These are phyloP conservation scores for Phylloscopus whistleri DNA, from an alignment of 2,113 vertebrate species.

Conservation along the genomic window DNA sequence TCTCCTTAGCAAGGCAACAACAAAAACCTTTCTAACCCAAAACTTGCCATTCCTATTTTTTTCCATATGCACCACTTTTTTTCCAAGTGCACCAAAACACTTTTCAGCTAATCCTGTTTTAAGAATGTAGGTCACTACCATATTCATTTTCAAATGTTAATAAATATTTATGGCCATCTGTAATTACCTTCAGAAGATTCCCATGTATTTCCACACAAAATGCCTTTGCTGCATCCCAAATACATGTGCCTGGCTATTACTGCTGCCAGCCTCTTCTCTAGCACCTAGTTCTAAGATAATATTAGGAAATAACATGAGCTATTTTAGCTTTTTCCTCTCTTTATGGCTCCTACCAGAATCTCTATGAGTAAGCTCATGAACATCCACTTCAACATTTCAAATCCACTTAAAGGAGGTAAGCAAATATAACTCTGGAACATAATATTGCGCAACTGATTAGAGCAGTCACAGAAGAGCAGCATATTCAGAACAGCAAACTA, in stretches of 20 bases:
- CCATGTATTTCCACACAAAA: neutral
- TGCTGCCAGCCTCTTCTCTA: neutral
- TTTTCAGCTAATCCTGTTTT: neutral
- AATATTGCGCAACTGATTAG: neutral
- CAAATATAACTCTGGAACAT: neutral
- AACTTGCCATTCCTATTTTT: neutral
- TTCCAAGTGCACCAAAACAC: neutral
- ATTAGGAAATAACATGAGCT: neutral
- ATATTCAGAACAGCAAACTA: neutral
- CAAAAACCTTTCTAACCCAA: neutral
- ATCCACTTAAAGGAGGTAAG: neutral
- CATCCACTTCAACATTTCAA: neutral
- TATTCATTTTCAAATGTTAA: neutral
- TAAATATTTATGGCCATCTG: slow-evolving; percentile 18
- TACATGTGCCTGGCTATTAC: neutral
- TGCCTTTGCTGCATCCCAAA: neutral
- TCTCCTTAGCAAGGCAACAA: neutral
- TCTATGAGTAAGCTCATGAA: neutral
- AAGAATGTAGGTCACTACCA: neutral
- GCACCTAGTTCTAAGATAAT: neutral
- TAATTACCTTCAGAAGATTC: neutral
- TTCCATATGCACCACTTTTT: neutral
- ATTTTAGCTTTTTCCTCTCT: neutral
- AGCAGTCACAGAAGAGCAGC: neutral
- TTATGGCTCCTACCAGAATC: neutral